A percentile compares a stretch with the other conserved stretches of the same genome.
phyloP scores from a whole-genome alignment of 2,888 invertebrate genomes.

The Torymus texanus region DNA sequence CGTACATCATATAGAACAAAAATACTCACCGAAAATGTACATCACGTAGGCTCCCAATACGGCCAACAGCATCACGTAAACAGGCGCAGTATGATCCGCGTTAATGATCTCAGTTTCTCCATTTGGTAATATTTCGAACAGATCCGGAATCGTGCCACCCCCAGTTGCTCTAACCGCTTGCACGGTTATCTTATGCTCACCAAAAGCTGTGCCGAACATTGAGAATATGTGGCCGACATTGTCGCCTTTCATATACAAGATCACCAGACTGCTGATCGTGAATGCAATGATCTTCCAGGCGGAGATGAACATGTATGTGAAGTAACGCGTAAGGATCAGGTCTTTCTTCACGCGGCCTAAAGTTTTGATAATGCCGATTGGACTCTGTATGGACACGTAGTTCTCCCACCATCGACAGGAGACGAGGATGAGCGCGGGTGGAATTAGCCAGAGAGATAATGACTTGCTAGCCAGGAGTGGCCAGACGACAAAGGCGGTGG shows the following conservation, averaged over 20 bases:
- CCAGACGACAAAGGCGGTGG: conserved; percentile 94
- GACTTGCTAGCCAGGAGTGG: conserved; percentile 83
- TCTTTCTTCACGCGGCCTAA: conserved; percentile 88
- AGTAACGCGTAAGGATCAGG: conserved; percentile 88
- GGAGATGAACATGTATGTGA: conserved; percentile 92
- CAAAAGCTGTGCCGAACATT: conserved; percentile 85
- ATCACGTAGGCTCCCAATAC: conserved; percentile 89
- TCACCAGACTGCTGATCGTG: conserved; percentile 84
- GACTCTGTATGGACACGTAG: conserved; percentile 91
- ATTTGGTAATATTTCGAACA: conserved; percentile 85
- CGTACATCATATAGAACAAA: too few relatives aligned
- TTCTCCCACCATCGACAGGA: conserved; percentile 99
- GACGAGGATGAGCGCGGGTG: conserved; percentile 88
- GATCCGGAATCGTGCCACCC: conserved; percentile 80
- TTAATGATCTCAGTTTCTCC: conserved; percentile 85
- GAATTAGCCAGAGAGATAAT: conserved; percentile 85
- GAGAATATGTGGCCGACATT: conserved; percentile 86
- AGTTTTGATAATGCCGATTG: conserved; percentile 85
- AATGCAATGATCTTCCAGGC: conserved; percentile 93
- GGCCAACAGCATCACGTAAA: conserved; percentile 88
- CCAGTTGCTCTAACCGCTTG: conserved; percentile 79
- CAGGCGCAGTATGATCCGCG: conserved; percentile 83
- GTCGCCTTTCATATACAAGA: conserved; percentile 85
- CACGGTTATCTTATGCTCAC: conserved; percentile 86
- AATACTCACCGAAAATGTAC: conserved; percentile 85